Conservation (phyloP, 2,888 invertebrate genomes). For the Phaedon cochleariae region DNA sequence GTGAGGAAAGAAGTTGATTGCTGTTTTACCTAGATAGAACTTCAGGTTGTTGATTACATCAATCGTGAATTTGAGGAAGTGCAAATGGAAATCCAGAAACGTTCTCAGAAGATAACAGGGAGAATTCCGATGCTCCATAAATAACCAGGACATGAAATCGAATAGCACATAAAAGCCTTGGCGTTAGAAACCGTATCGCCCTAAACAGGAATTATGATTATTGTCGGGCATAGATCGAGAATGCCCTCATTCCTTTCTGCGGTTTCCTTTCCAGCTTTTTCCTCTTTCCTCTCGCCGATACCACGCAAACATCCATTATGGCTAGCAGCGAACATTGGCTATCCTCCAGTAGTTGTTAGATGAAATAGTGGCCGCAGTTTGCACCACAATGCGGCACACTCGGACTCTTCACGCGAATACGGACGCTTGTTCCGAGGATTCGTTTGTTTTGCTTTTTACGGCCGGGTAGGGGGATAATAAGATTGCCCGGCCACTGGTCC, state of each 20-base stretch:
- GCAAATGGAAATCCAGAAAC: neutral
- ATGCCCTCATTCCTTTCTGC: conserved; percentile 42
- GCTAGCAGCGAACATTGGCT: conserved; percentile 50
- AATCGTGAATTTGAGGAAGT: too few relatives aligned
- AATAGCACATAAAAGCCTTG: neutral
- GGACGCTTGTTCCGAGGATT: conserved; percentile 30
- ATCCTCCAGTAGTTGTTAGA: conserved; percentile 52
- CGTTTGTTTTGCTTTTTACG: conserved; percentile 25
- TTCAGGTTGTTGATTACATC: too few relatives aligned
- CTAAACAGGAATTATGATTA: conserved; percentile 51
- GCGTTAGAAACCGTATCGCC: conserved; percentile 10
- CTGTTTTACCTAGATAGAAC: too few relatives aligned
- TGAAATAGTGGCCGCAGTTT: conserved; percentile 54
- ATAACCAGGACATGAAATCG: neutral
- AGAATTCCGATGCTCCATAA: neutral
- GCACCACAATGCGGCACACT: conserved; percentile 53
- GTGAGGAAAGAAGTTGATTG: too few relatives aligned
- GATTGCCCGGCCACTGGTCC: neutral
- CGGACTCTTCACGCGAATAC: conserved; percentile 51
- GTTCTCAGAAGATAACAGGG: neutral
- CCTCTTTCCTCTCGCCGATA: conserved; percentile 10
- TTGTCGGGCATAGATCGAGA: conserved; percentile 54
- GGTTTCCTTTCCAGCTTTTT: conserved; percentile 41
- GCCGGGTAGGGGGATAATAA: conserved; percentile 7
- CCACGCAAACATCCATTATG: conserved; percentile 39